Conservation (phyloP, 2,888 invertebrate species). For the Neoaliturus tenellus region DNA sequence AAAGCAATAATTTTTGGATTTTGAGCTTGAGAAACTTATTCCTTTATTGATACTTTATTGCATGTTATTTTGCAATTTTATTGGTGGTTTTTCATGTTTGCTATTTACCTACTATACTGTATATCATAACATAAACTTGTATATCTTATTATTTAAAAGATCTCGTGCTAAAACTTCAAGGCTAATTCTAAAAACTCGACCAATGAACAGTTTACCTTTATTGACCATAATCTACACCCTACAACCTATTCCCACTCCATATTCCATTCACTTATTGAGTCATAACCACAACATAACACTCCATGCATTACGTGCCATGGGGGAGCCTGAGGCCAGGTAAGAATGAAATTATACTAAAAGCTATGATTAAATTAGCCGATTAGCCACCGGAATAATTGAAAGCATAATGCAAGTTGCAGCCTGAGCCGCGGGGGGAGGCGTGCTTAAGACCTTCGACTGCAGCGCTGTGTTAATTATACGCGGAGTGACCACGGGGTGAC, state of each 20-base stretch:
- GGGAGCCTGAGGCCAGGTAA: constrained; percentile 10
- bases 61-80: no score
- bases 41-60: no score
- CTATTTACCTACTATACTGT: no score
- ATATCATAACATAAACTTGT: no score
- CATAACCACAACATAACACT: constrained; percentile 1
- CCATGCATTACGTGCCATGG: not conserved
- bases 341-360: constrained; percentile 22
- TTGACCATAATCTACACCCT: no score
- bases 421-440: not conserved
- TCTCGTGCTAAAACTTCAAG: no score
- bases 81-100: no score
- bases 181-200: no score
- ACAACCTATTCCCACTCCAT: not conserved
- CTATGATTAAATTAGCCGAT: constrained; percentile 35
- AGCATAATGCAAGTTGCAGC: constrained; percentile 28
- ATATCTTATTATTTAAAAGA: no score
- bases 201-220: no score
- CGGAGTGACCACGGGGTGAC: not conserved
- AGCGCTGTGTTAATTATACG: constrained; percentile 22
- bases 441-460: constrained; percentile 28
- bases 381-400: constrained; percentile 41
- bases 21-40: no score
- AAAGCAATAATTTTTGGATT: no score
- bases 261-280: not conserved